A percentile compares a stretch with the other conserved stretches of the same genome.
Conservation (phyloP, 2,797 vertebrate species). For the Chelon auratus region DNA sequence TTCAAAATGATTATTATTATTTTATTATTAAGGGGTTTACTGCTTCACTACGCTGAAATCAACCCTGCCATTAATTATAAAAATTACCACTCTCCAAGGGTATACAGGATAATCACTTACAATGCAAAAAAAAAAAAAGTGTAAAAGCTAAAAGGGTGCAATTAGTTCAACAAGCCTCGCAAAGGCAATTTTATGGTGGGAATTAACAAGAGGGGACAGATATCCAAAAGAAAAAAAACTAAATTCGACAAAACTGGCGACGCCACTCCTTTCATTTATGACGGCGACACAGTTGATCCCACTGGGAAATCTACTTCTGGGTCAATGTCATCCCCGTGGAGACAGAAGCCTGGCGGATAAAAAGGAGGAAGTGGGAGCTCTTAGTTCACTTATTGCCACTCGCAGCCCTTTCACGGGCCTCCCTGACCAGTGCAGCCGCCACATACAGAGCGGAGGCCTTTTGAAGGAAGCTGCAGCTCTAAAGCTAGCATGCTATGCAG, state of each 20-base stretch:
- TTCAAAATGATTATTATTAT: background rate
- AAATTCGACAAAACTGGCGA: background rate
- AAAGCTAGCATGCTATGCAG: background rate
- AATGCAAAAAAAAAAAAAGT: slow-evolving; percentile 5
- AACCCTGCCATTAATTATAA: background rate
- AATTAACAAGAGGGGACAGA: background rate
- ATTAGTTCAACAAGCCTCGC: slow-evolving; percentile 7
- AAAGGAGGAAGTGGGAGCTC: slow-evolving; percentile 19
- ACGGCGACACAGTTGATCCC: background rate
- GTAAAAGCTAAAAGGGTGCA: slow-evolving; percentile 10
- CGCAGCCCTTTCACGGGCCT: slow-evolving; percentile 16
- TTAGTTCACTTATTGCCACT: slow-evolving; percentile 42
- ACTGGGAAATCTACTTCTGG: slow-evolving; percentile 3
- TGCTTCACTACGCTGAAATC: slow-evolving; percentile 20
- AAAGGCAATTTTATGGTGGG: background rate
- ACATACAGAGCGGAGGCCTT: slow-evolving; percentile 29
- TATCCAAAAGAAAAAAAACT: background rate
- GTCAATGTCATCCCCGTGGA: slow-evolving; percentile 19
- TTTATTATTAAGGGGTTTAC: slow-evolving; percentile 1
- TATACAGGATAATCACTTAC: slow-evolving; percentile 22
- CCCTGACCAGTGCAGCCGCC: slow-evolving; percentile 12
- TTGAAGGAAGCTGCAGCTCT: background rate
- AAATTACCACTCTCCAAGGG: slow-evolving; percentile 9
- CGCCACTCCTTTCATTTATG: background rate
- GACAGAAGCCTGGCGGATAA: background rate